These are phyloP conservation scores for Noctua janthina DNA, from an alignment of 2,888 invertebrate species.

Conservation along the genomic window DNA sequence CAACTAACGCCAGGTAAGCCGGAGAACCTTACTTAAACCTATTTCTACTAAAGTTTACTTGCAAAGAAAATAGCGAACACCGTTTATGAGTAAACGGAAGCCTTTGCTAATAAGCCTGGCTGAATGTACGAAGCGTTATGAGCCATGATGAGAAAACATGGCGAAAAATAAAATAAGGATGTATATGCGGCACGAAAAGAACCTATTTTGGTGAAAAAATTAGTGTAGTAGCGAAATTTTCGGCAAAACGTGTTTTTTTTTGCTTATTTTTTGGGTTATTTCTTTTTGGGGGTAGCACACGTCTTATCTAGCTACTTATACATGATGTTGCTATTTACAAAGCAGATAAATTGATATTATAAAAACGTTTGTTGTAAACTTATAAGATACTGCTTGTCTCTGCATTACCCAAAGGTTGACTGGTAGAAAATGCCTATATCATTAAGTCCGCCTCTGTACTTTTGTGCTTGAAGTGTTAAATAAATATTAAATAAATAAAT, in stretches of 20 bases:
- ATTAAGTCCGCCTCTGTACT: no score
- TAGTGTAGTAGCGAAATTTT: constrained; percentile 23
- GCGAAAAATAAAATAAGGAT: constrained; percentile 59
- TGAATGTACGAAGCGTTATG: constrained; percentile 69
- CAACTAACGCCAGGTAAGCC: constrained; percentile 73
- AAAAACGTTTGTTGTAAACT: not conserved
- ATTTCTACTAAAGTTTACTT: constrained; percentile 70
- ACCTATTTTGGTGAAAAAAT: constrained; percentile 42
- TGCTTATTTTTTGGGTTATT: not conserved
- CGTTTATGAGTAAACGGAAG: constrained; percentile 78
- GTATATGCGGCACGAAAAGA: constrained; percentile 24
- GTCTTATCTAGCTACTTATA: not conserved
- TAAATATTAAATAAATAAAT: no score
- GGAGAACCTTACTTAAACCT: constrained; percentile 71
- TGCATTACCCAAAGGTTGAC: no score
- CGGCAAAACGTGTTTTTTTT: not conserved
- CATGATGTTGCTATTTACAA: not conserved
- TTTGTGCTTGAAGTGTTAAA: no score
- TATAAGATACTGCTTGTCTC: not conserved
- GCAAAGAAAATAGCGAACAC: constrained; percentile 75
- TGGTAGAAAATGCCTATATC: no score
- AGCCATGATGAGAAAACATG: constrained; percentile 58
- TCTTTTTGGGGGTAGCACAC: not conserved
- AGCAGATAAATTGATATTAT: no score
- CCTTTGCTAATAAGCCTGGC: constrained; percentile 75